Base-by-base conservation (phyloP, 2,797 vertebrate genomes). In the Tachyglossus aculeatus region DNA sequence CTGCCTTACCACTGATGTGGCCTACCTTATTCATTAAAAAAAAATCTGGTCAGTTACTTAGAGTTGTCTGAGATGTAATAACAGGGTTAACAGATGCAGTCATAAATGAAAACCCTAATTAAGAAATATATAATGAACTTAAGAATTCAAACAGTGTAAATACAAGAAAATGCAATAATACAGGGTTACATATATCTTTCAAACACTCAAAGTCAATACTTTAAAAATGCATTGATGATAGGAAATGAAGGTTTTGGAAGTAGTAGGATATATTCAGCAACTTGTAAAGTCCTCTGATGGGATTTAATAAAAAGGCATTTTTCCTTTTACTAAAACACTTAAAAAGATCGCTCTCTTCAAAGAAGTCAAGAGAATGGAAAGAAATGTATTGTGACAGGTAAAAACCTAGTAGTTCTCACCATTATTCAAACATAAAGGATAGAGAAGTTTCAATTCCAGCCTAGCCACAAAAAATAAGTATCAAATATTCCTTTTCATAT, bases 381-480 rank as follows among this genome's bases (percentile, higher is more conserved):
- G 18, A 33, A 82, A 70, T 62, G 31, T 72, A 71, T 63, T 64
- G 32, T 57, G 48, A 31, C 45, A 80, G 18, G 55, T 51, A 71
- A 78, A 78, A 70, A 31, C 44, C 67, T n/a, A 55, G 37, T 24
- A 52, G 41, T 48, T 67, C 41, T 40, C 65, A 74, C 64, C 10
- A 57, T 47, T 67, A 68, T 59, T 73, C 48, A 50, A 48, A 39
- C 41, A 56, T 55, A 55, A 67, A 59, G 56, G 77, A 66, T 9
- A 25, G 80, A 75, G 79, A 62, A 34, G 51, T 64, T 83, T 79
- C 41, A 48, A 24, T 72, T 72, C 73, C 33, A 70, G 52, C 50
- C 41, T 45, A 57, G 36, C 43, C 10, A 71, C 36, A 54, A 5
- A 47, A 37, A 61, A 58, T 36, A 38, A 53, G 77, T 80, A 43